Percentiles rank a stretch among this genome's conserved stretches.
phyloP scores from a whole-genome alignment of 2,113 vertebrate genomes.

The Ovis canadensis region DNA sequence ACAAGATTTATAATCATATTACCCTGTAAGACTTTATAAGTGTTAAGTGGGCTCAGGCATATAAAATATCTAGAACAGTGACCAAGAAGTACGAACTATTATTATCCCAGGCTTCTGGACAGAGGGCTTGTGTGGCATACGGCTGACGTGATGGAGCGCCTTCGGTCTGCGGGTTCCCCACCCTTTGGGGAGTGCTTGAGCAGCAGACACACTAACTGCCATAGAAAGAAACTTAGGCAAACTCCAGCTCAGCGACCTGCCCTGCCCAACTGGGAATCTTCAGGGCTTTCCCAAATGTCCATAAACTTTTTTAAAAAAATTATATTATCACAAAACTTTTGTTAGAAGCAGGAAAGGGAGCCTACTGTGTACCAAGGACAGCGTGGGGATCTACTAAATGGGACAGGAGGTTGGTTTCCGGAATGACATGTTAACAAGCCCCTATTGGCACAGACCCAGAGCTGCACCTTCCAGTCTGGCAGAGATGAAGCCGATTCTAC shows the following conservation, averaged over 20 bases:
- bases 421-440: neutral
- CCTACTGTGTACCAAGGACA: neutral
- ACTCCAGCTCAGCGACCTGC: neutral
- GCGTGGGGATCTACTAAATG: neutral
- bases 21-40: neutral
- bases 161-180: neutral
- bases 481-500: neutral
- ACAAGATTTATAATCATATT: neutral
- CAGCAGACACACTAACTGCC: neutral
- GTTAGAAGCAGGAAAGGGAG: neutral
- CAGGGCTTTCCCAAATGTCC: neutral
- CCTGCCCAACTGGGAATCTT: neutral
- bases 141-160: neutral
- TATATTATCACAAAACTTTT: neutral
- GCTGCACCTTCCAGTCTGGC: neutral
- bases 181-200: neutral
- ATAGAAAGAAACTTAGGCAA: neutral
- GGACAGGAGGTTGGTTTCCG: neutral
- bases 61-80: neutral
- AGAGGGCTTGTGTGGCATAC: neutral
- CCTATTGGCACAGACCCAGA: neutral
- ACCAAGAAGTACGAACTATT: neutral
- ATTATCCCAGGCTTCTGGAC: neutral
- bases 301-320: fast-evolving
- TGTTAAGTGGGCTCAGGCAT: neutral